phyloP scores from a whole-genome alignment of 2,113 vertebrate genomes.

The Leptodactylus fuscus region DNA sequence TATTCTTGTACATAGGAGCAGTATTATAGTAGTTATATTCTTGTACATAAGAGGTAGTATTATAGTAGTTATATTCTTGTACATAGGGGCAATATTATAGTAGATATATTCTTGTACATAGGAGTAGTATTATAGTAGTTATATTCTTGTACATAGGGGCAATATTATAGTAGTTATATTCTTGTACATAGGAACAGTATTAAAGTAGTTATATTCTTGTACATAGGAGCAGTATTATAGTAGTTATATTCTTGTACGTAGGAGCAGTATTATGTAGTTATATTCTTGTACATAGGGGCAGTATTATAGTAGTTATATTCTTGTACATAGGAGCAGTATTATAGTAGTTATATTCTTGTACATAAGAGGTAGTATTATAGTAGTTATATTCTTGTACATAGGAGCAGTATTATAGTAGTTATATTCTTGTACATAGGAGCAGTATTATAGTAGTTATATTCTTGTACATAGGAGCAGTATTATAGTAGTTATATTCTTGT shows the following conservation, averaged over 20 bases:
- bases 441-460: conserved; percentile 1
- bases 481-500: neutral
- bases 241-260: conserved; percentile 8
- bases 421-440: neutral
- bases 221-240: conserved; percentile 2
- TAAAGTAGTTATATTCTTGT: conserved; percentile 16
- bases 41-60: too few relatives aligned
- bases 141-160: conserved; percentile 13
- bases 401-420: neutral
- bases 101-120: conserved; percentile 6
- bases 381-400: neutral
- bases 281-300: neutral
- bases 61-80: neutral
- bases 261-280: neutral
- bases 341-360: conserved; percentile 7
- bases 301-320: neutral
- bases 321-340: neutral
- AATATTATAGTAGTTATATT: conserved; percentile 16
- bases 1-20: too few relatives aligned
- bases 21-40: too few relatives aligned
- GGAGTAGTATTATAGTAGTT: neutral
- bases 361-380: neutral
- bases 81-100: neutral
- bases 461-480: neutral
- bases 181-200: neutral